A percentile compares a stretch with the other conserved stretches of the same genome.
Evolutionary conservation across 2,888 invertebrate genomes (phyloP).

Genomic region (Drosophila helvetica): DNA sequence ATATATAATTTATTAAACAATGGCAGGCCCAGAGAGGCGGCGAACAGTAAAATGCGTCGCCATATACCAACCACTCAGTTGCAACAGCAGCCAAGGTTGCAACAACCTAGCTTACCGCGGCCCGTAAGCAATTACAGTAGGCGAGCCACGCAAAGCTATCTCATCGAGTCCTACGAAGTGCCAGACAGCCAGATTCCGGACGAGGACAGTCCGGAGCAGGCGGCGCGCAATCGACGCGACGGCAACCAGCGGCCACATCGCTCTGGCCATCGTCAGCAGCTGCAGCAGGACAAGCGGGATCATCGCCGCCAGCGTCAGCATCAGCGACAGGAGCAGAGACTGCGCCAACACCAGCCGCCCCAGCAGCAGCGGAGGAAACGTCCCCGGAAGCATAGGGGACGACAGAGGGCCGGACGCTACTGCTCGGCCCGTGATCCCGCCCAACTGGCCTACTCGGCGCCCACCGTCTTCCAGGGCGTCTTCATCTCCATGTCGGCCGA

Average conservation of each 20-base stretch:
- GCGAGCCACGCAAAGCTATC: slow-evolving; percentile 55
- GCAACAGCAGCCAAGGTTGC: slow-evolving; percentile 33
- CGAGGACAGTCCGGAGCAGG: slow-evolving; percentile 50
- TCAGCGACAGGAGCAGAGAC: slow-evolving; percentile 39
- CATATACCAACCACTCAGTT: slow-evolving; percentile 51
- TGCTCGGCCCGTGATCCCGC: slow-evolving; percentile 87
- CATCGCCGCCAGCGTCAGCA: slow-evolving; percentile 35
- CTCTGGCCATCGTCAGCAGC: slow-evolving; percentile 47
- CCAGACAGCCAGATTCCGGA: slow-evolving; percentile 62
- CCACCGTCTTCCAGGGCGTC: slow-evolving; percentile 88
- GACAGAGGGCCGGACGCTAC: slow-evolving; percentile 81
- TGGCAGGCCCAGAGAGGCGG: slow-evolving; percentile 50
- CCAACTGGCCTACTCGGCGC: slow-evolving; percentile 87
- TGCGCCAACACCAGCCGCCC: slow-evolving; percentile 31
- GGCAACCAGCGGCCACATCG: slow-evolving; percentile 56
- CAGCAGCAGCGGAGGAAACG: slow-evolving; percentile 56
- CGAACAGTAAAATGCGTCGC: slow-evolving; percentile 76
- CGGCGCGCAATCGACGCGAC: slow-evolving; percentile 81
- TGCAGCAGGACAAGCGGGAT: slow-evolving; percentile 39
- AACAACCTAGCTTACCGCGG: slow-evolving; percentile 37
- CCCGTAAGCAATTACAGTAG: slow-evolving; percentile 44
- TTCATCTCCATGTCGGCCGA: slow-evolving; percentile 87
- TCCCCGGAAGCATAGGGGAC: slow-evolving; percentile 63
- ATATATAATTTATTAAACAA: slow-evolving; percentile 79
- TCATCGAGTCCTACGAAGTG: slow-evolving; percentile 80